Base-by-base conservation (phyloP, 23 tunicate genomes). In the Clavelina lepadiformis region DNA sequence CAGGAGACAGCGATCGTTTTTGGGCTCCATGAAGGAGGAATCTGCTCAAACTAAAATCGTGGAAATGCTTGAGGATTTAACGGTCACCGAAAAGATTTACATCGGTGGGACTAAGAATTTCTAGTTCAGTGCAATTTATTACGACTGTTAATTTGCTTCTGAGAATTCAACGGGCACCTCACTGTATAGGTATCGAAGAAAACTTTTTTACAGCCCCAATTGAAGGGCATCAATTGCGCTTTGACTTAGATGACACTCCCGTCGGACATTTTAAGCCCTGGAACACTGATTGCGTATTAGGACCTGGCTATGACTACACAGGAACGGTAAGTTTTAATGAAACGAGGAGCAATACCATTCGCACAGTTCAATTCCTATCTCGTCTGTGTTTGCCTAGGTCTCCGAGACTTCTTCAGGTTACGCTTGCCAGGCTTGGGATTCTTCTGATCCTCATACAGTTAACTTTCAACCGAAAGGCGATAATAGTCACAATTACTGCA, bases 191-290 rank as follows among this genome's bases (percentile, higher is more conserved):
- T 38, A 46, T 87, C 15, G 82, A 67, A 35, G 86, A 87, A 53
- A 46, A 79, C 34, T 74, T 71, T 34, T 56, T 32, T 27, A 52
- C n/a, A 5, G 36, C 66, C 5, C 81, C 86, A 1, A 44, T 79
- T 0, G 61, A 59, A 46, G 80, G 82, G 25, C 96, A 79, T 31
- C 73, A 67, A 11, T 38, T 87, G 49, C 67, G 86, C n/a, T 87
- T 37, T 74, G 31, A 15, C 7, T 59, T 73, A 0, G 96, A 87
- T 46, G 50, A 26, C 50, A 74, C 81, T 5, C 75, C 96, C 35
- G 76, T 87, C 28, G 96, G 96, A 3, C n/a, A 60, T 19, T 67
- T 49, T 38, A 53, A 59, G 22, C 87, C 86, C 1, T 87, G 82
- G 82, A 67, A 37, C 31, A 45, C 22, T 23, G 96, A 87, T 52